Evolutionary conservation across 2,888 invertebrate genomes (phyloP).

Genomic region (Hemicrepidius hirtus): DNA sequence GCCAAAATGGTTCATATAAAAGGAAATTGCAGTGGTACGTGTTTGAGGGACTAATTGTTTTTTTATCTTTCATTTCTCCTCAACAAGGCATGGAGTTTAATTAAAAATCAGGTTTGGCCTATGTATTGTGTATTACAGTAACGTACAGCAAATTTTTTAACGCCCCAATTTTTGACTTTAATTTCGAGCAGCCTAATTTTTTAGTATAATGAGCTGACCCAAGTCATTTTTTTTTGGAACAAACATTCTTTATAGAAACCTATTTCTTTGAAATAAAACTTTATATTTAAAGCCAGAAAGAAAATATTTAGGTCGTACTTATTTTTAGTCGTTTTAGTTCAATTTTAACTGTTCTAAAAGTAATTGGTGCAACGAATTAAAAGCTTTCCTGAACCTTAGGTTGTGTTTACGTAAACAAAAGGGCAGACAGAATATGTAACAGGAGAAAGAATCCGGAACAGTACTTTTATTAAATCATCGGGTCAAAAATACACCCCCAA

Average conservation of each 20-base stretch:
- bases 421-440: slow-evolving; percentile 11
- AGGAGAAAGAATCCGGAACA: slow-evolving; percentile 24
- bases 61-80: too few relatives aligned
- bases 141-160: too few relatives aligned
- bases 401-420: slow-evolving; percentile 15
- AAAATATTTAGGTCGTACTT: slow-evolving; percentile 23
- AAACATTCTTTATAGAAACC: too few relatives aligned
- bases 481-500: slow-evolving; percentile 19
- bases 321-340: slow-evolving; percentile 17
- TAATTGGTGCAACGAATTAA: slow-evolving; percentile 11
- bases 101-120: too few relatives aligned
- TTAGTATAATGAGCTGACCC: too few relatives aligned
- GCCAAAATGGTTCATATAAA: not conserved
- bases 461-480: slow-evolving; percentile 21
- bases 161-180: not conserved
- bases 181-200: not conserved
- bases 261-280: not conserved
- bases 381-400: not conserved
- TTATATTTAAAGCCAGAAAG: slow-evolving; percentile 18
- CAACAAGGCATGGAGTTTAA: too few relatives aligned
- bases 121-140: too few relatives aligned
- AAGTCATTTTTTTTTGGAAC: too few relatives aligned
- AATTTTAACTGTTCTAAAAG: slow-evolving; percentile 6
- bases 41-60: not conserved
- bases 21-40: not conserved